phyloP scores from a whole-genome alignment of 2,113 vertebrate genomes.

The Myotis lucifugus region DNA sequence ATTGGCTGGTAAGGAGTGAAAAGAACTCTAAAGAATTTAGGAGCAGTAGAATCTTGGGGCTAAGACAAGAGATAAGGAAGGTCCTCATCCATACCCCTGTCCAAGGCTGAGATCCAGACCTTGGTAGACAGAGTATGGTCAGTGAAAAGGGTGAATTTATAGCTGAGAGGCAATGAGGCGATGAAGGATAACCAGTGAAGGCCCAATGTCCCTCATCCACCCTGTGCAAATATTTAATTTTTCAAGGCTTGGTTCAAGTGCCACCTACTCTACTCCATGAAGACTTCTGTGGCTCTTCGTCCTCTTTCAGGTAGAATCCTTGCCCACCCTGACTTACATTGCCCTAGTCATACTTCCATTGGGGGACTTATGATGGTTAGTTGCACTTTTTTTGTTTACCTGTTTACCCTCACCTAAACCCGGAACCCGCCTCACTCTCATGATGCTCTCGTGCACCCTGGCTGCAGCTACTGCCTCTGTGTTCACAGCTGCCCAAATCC shows the following conservation, averaged over 20 bases:
- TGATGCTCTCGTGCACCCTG: accelerated
- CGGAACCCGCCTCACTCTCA: no score
- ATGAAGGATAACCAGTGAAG: neutral
- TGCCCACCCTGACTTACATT: neutral
- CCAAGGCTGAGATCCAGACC: neutral
- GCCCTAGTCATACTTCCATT: neutral
- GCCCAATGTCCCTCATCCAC: neutral
- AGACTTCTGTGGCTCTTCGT: neutral
- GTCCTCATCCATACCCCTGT: neutral
- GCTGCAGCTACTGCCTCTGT: neutral
- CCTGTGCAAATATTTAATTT: neutral
- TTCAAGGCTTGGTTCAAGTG: neutral
- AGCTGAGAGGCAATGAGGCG: neutral
- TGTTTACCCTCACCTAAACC: neutral
- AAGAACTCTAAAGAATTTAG: neutral
- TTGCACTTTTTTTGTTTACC: neutral
- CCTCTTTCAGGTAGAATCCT: neutral
- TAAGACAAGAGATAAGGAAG: neutral
- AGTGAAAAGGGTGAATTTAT: neutral
- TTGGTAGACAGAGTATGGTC: neutral
- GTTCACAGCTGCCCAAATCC: neutral
- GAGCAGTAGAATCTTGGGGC: neutral
- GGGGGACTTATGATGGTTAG: neutral
- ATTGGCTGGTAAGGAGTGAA: neutral
- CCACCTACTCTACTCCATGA: neutral